These are phyloP conservation scores for Sphenopsis melanotis DNA, from an alignment of 2,797 vertebrate species.

Conservation along the genomic window DNA sequence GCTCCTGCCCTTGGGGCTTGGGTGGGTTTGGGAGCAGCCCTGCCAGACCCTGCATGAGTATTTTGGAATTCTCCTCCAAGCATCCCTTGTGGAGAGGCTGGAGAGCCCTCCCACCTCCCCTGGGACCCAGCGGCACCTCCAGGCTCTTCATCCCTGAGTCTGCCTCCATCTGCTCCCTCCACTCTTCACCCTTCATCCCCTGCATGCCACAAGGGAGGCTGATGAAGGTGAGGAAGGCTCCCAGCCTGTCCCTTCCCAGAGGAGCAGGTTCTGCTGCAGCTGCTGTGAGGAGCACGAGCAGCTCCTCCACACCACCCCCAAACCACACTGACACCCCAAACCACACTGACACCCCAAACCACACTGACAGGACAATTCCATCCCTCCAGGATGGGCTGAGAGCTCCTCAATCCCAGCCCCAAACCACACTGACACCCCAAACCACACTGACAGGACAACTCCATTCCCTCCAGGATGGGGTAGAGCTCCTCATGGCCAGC, in stretches of 20 bases:
- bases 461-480: too few species aligned
- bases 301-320: neutral
- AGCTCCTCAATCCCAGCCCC: neutral
- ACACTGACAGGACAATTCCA: neutral
- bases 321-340: too few species aligned
- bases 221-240: neutral
- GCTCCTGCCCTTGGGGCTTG: accelerated
- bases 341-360: too few species aligned
- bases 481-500: too few species aligned
- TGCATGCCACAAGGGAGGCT: neutral
- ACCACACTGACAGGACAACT: too few species aligned
- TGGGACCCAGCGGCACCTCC: accelerated
- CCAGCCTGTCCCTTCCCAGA: neutral
- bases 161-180: neutral
- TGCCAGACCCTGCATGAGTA: accelerated
- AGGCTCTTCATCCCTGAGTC: accelerated
- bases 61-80: neutral
- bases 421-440: too few species aligned
- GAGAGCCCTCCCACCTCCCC: neutral
- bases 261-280: neutral
- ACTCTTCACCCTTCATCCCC: neutral
- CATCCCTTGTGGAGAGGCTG: accelerated
- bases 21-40: neutral
- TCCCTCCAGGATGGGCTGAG: neutral
- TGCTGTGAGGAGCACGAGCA: neutral